Percentiles rank a stretch among this genome's conserved stretches.
Evolutionary conservation across 2,888 invertebrate species (phyloP).

Genomic region (Dugesia japonica): DNA sequence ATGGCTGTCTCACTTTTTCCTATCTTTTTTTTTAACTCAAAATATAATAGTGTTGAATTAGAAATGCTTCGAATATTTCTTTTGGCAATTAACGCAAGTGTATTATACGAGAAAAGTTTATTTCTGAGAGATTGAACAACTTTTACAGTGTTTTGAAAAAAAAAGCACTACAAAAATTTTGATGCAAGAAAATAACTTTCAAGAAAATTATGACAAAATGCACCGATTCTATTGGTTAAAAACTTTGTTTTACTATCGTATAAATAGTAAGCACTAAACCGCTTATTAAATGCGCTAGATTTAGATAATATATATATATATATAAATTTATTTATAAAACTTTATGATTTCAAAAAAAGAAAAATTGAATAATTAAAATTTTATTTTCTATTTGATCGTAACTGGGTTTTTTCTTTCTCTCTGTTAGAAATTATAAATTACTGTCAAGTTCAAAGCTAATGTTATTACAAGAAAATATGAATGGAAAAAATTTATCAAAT

Average conservation of each 20-base stretch:
- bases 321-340: neutral
- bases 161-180: slow-evolving; percentile 20
- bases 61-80: slow-evolving; percentile 14
- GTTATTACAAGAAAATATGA: slow-evolving; percentile 6
- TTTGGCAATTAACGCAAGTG: neutral
- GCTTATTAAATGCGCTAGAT: slow-evolving; percentile 7
- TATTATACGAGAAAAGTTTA: slow-evolving; percentile 1
- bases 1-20: slow-evolving; percentile 9
- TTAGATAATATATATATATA: neutral
- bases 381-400: neutral
- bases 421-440: neutral
- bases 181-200: neutral
- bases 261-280: neutral
- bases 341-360: neutral
- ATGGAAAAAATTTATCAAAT: slow-evolving; percentile 16
- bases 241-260: neutral
- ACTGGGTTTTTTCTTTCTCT: neutral
- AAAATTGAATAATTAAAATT: too few species aligned
- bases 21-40: neutral
- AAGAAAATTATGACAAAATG: neutral
- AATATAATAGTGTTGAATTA: slow-evolving; percentile 6
- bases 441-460: neutral
- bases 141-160: slow-evolving; percentile 11
- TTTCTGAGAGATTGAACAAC: neutral
- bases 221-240: neutral